Evolutionary conservation across 2,113 vertebrate species (phyloP).

Genomic region (Cyanocitta stelleri): DNA sequence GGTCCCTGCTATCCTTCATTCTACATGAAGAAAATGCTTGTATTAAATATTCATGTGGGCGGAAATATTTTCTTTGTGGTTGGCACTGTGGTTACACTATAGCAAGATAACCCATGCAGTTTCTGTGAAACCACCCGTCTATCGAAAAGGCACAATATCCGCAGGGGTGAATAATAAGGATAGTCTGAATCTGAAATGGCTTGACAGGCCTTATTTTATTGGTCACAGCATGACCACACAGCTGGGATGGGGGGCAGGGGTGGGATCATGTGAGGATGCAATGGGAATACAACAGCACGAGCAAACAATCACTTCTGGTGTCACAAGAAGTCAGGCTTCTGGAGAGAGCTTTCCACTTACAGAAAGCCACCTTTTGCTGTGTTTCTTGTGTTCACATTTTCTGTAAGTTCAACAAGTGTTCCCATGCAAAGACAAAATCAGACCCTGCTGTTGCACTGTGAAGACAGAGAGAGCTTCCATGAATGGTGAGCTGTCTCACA

Average conservation of each 20-base stretch:
- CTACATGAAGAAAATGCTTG: not conserved
- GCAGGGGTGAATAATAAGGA: not conserved
- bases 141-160: not conserved
- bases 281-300: not conserved
- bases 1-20: not conserved
- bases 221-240: not conserved
- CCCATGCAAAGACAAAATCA: not conserved
- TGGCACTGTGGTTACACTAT: not conserved
- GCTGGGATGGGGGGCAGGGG: not conserved
- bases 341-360: not conserved
- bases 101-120: not conserved
- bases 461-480: not conserved
- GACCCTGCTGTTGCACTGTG: not conserved
- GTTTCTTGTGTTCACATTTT: not conserved
- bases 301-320: not conserved
- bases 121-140: not conserved
- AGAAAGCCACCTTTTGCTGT: not conserved
- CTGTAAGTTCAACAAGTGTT: not conserved
- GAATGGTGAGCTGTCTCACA: not conserved
- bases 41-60: slow-evolving; percentile 12
- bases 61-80: slow-evolving; percentile 43
- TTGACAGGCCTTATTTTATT: not conserved
- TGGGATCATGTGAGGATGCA: not conserved
- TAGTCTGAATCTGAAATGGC: not conserved
- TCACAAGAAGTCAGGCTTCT: not conserved